Evolutionary conservation across 1,140 invertebrate genomes (phyloP), one percentile per base, ranked within the genome.

Genomic region (Ericerus pela): DNA sequence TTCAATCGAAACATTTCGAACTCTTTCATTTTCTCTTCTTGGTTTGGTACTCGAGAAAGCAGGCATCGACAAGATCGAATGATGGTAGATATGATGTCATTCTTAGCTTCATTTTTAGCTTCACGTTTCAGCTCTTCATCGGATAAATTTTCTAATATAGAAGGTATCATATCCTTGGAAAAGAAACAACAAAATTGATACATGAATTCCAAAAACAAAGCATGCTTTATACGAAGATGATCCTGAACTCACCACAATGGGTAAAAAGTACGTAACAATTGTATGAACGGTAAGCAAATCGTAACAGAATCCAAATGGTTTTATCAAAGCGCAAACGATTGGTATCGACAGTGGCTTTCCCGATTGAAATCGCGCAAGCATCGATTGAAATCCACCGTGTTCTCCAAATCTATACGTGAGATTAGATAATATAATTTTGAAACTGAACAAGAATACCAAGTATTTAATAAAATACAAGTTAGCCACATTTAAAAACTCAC

Each of bases 91-190:
- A 95, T 85, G 24, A 85, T 84, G 72, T 95, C 90, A 67, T 88
- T 92, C 70, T 92, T 91, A 43, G 88, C 85, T 74, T 96, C 92
- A 64, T 91, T 92, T 70, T 95, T 93, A 0, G 91, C 89, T 72
- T 98, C 93, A 63, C 91, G 87, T 68, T 97, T 97, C 47, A 98
- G 70, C 69, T 97, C 93, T 58, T 96, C 93, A 70, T 97, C 94
- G n/a, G 89, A 91, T 64, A 97, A 73, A 70, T 89, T 89, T 68
- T 96, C 88, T 65, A 97, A 73, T 67, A 95, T 82, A 66, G 82
- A 79, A 62, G 91, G 85, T 63, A 96, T 85, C 67, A 88, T 83
- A 76, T 92, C 85, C 89, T 92, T 62, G 27, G 72, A 61, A 62
- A 57, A 56, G 62, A 67, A 62, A 58, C 56, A 57, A 57, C 53